These are phyloP conservation scores for Nymphalis c-album DNA, from an alignment of 2,888 invertebrate genomes.

Conservation along the genomic window DNA sequence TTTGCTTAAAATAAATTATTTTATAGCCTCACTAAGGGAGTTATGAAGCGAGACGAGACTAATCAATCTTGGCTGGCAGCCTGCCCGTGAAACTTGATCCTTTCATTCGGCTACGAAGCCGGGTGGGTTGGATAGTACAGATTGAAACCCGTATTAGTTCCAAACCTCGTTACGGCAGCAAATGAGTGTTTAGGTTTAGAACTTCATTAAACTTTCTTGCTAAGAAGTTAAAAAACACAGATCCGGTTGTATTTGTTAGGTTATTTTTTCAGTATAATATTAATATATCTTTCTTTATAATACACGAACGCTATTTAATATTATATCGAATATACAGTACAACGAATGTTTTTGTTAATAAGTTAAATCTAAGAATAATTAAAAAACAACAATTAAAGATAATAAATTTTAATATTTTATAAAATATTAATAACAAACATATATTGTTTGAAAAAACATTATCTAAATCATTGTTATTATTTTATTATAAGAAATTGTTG, in stretches of 20 bases:
- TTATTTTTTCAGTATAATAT: no score
- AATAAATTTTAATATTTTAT: no score
- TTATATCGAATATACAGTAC: no score
- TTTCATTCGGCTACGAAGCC: constrained; percentile 28
- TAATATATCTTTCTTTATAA: no score
- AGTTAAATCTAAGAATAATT: no score
- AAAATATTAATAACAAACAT: no score
- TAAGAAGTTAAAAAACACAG: not conserved
- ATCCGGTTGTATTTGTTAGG: no score
- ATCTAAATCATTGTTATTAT: not conserved
- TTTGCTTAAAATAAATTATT: constrained; percentile 26
- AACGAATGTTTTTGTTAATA: no score
- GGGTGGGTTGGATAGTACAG: constrained; percentile 3
- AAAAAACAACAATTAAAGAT: no score
- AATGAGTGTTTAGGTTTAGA: constrained; percentile 4
- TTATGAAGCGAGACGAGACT: constrained; percentile 17
- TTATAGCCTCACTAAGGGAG: constrained; percentile 21
- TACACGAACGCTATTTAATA: no score
- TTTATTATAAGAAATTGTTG: constrained; percentile 1
- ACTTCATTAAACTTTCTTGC: not conserved
- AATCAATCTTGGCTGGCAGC: constrained; percentile 39
- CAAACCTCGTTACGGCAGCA: constrained; percentile 9
- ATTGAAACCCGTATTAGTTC: constrained; percentile 23
- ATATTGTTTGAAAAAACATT: no score
- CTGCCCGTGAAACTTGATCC: constrained; percentile 38